Base-by-base conservation (phyloP, 2,797 vertebrate genomes). In the Phrynocephalus guinanensis region DNA sequence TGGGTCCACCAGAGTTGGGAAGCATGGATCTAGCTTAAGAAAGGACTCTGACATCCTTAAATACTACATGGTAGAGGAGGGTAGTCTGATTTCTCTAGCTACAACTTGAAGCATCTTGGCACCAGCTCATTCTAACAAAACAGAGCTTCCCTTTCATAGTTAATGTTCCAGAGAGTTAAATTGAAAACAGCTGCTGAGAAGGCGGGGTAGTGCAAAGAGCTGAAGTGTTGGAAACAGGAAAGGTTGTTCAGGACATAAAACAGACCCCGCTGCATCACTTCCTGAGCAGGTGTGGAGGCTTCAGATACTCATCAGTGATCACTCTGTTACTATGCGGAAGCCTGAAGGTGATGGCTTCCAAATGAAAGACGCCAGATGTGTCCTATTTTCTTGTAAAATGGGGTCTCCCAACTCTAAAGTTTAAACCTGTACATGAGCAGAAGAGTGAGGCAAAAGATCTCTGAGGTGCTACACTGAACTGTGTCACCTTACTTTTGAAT, bases 201-300 rank as follows among this genome's bases (percentile, higher is more conserved):
- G 3, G 50, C n/a, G 33, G 5, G 44, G n/a, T 26, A 79, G 16
- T 6, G 18, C 44, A 52, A 68, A 79, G 67, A 88, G 38, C 76
- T 75, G 22, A 88, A 50, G 6, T 4, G 22, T 26, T 79, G 76
- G 77, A 78, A 88, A 87, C 75, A 78, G 86, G 75, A 87, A 87
- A 79, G 66, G 63, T 38, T 83, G 15, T 60, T 79, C 73, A 79
- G 60, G 30, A 71, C 30, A 30, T 50, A 83, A 71, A 18, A 73
- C 5, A 22, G 38, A 11, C 20, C 52, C 30, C 10, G 50, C n/a
- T 67, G 28, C 44, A 87, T 33, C n/a, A 82, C 75, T 87, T 87
- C 86, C 85, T 86, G 84, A 77, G 85, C 78, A 80, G 85, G 85
- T 86, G 78, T 80, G 78, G 80, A 80, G 33, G 67, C 30, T 86